Evolutionary conservation across 2,113 vertebrate genomes (phyloP), one percentile per base, ranked within the genome.

Genomic region (Fulica atra): DNA sequence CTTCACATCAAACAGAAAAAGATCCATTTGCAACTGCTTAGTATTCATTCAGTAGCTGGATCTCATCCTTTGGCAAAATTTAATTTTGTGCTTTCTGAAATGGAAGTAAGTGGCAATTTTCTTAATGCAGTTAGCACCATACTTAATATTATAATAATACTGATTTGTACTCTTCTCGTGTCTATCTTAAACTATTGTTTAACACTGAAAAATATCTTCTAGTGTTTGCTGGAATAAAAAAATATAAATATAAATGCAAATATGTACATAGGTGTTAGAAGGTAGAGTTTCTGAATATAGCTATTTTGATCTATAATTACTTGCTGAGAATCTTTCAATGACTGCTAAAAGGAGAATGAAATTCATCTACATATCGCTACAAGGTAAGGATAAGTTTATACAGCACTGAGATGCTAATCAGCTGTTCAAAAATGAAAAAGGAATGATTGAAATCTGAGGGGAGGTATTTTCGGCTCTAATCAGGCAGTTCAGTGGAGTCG

Each of bases 71-170:
- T 76, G 78, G 73, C 61, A 87, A 86, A 96, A 91, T 94, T 93
- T 92, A 95, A 95, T 91, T 87, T 87, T 82, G 90, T 93, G 83
- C 69, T 96, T 91, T 81, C 90, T 81, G 82, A 93, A 93, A 93
- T 79, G 65, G 77, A 91, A 94, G 90, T 80, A 96, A 95, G 80
- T 65, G 80, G 72, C 93, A 94, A 93, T 96, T 96, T 96, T 88
- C 80, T 94, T 96, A 97, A 96, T 96, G 92, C 53, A 40, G 69
- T 92, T 96, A 97, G 65, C 65, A 79, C 38, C 73, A 54, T 92
- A 74, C 42, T 89, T 90, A 87, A 64, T 93, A 71, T 83, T 86
- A 65, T 77, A 83, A 86, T 88, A 95, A 92, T n/a, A 60, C 68
- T 86, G 85, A 77, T 96, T 89, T 90, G 70, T 84, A 88, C 35